Base-by-base conservation (phyloP, 2,797 vertebrate species). In the Syngnathus acus region DNA sequence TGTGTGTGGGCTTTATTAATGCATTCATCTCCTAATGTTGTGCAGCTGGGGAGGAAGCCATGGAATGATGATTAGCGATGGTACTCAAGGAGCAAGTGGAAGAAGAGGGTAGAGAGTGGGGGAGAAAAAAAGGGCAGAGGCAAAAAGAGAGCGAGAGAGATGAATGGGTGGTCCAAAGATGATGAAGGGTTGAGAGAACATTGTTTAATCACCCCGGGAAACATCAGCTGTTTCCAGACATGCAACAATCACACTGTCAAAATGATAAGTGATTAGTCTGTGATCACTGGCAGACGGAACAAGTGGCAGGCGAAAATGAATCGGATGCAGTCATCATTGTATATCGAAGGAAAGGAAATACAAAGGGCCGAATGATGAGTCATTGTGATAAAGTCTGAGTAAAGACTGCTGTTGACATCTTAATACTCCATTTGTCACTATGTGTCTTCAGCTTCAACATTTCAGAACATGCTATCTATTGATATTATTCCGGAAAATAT, bases 1-100 rank as follows among this genome's bases (percentile, higher is more conserved):
- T 59, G 63, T 55, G 77, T 53, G 65, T 78, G 73, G 64, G 69
- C 74, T 76, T 85, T 86, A 90, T 88, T 82, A 89, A 91, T 90
- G 89, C 84, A 90, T 88, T 90, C 81, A 85, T 83, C 76, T 81
- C 65, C 77, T 87, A 87, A 88, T 89, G 86, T 81, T 69, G 67
- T 84, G 78, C 77, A 82, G 83, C 82, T 81, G 80, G 78, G 82
- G 79, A 81, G 76, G 68, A 54, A 51, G 62, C 72, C 64, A 72
- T 62, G 67, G 71, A 65, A 66, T 74, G 72, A 71, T 65, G 69
- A 60, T 62, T 47, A 68, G 55, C 57, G 72, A 65, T 42, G 21
- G 51, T 21, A 50, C 58, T 40, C 58, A 65, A 64, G 70, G 75
- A 68, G 73, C 70, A 72, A 77, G 82, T 71, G 65, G 66, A 75